Base-by-base conservation (phyloP, 2,888 invertebrate species). In the Eulithis testata region DNA sequence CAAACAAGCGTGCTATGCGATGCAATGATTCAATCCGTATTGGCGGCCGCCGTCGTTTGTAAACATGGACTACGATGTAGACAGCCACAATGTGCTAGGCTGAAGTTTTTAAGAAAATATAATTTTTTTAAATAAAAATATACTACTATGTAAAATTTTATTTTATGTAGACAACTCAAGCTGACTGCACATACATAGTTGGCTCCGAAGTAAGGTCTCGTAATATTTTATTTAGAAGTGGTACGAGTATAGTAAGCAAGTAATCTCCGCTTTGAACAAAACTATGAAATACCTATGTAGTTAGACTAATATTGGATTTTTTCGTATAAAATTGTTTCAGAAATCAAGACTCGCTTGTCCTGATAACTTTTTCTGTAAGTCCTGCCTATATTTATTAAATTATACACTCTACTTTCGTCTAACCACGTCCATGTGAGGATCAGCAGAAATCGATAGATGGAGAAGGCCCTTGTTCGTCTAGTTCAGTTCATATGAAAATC, bases 21-120 rank as follows among this genome's bases (percentile, higher is more conserved):
- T 66, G 68, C 55, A 50, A 70, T 66, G 69, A 70, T 63, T 68
- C 63, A 69, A 71, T 67, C 58, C 58, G 65, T 51, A 57, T 31
- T 27, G 61, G 31, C 47, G 49, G 50, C 50, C 59, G 45, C 69
- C 69, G 21, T 53, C 57, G 53, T 67, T 60, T 60, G 60, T 63
- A 70, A 71, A 66, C 65, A 71, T 49, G 9, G 40, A 60, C 11
- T 52, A 56, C 44, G 58, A 44, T 54, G 54, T 11, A 51, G 21
- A 50, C 12, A 37, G 21, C 47, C 14, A 49, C 8, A 49, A 49
- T 21, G 49, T 21, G 49, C 21, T 49, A 49, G 21, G 21, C 7
- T 47, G n/a, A n/a, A 4, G 12, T 37, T 12, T 9, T 8, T 7
- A 1, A 31, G 31, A 31, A 31, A 31, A 5, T 5, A 31, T 31